Base-by-base conservation (phyloP, 2,888 invertebrate genomes). In the Coelopa pilipes region DNA sequence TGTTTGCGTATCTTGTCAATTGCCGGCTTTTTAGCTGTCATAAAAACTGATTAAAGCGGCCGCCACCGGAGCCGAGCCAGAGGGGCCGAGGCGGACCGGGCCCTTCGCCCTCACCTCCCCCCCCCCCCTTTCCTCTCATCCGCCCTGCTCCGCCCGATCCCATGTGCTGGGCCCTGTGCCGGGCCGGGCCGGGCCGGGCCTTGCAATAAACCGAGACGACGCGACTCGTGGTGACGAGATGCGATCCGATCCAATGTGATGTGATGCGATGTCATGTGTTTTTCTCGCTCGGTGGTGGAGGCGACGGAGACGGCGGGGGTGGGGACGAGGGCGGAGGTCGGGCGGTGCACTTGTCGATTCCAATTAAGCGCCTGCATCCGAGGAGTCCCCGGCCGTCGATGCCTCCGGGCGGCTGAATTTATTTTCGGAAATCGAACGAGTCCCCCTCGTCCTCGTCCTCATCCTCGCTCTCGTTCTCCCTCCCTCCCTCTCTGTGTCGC, bases 11-110 rank as follows among this genome's bases (percentile, higher is more conserved):
- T 82, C 81, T 77, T 80, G 80, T 82, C 82, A 82, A 81, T 81
- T 82, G 83, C 80, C 82, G 82, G 82, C 80, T 76, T 79, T 77
- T 82, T 68, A 80, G 79, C 83, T 83, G 84, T 83, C 84, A 84
- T 84, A 84, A 84, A 84, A 82, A 82, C 81, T 84, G 83, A 84
- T 84, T 84, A 83, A 84, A 84, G 84, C 78, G 76, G 82, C 82
- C 82, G 82, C 78, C 81, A 70, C 17, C 72, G 62, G 73, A 65
- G 50, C 55, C 34, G 34, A 7, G 34, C 34, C n/a, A n/a, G n/a
- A n/a, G n/a, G n/a, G n/a, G n/a, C n/a, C n/a, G n/a, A n/a, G n/a
- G n/a, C n/a, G n/a, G n/a, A n/a, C n/a, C n/a, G n/a, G n/a, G n/a
- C 34, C 34, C 34, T 34, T 13, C 69, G 34, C 34, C 34, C 34